A percentile compares a stretch with the other conserved stretches of the same genome.
These are phyloP conservation scores for Cremastinae sp. DNA, from an alignment of 2,888 invertebrate species.

Conservation along the genomic window DNA sequence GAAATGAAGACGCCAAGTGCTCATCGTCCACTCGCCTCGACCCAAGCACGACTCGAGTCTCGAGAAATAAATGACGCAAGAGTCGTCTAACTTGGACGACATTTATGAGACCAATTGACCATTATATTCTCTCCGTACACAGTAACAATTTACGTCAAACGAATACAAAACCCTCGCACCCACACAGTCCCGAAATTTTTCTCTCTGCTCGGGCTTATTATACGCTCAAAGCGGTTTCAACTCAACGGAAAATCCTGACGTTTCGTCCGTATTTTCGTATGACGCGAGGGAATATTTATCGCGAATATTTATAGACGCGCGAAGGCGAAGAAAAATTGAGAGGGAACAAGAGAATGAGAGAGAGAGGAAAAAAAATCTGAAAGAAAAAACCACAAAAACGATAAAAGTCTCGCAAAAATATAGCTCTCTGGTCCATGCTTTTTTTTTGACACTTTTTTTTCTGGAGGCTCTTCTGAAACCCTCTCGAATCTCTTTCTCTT, in stretches of 20 bases:
- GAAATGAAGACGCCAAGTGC: neutral
- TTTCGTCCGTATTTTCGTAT: neutral
- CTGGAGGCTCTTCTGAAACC: constrained; percentile 12
- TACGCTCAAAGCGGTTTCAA: constrained; percentile 1
- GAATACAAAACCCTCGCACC: neutral
- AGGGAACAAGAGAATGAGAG: constrained; percentile 4
- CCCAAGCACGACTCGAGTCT: constrained; percentile 20
- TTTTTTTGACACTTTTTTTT: constrained; percentile 34
- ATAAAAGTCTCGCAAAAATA: constrained; percentile 10
- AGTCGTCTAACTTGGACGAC: constrained; percentile 42
- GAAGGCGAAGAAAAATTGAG: constrained; percentile 21
- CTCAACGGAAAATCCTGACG: constrained; percentile 32
- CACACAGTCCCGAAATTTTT: constrained; percentile 4
- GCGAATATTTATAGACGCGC: constrained; percentile 28
- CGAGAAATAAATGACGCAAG: constrained; percentile 51
- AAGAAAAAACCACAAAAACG: constrained; percentile 12
- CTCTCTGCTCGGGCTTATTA: neutral
- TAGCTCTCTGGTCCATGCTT: neutral
- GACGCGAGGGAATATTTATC: constrained; percentile 27
- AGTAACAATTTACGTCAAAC: neutral
- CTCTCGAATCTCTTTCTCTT: constrained; percentile 27
- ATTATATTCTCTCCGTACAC: neutral
- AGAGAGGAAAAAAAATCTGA: constrained; percentile 2
- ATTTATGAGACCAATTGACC: constrained; percentile 52
- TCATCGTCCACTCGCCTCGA: constrained; percentile 9